phyloP scores from a whole-genome alignment of 2,113 vertebrate species.

The Xerus inauris region DNA sequence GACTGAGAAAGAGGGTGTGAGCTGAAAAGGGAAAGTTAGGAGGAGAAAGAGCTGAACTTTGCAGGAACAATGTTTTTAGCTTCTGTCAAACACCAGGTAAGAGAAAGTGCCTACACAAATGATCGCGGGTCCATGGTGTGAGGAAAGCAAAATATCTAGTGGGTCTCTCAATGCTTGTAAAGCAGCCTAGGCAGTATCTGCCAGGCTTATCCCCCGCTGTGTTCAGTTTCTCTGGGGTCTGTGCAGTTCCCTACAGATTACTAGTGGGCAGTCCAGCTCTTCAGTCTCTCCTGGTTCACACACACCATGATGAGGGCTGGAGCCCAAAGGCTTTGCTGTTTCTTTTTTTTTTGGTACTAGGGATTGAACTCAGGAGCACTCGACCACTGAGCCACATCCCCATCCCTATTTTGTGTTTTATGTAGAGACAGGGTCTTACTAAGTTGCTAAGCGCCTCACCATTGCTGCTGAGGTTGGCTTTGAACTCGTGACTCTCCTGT shows the following conservation, averaged over 20 bases:
- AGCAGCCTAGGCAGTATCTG: background rate
- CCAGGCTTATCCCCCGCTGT: background rate
- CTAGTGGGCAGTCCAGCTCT: background rate
- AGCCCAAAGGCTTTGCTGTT: background rate
- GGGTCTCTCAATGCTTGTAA: background rate
- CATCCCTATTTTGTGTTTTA: no score
- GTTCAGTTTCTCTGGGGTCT: background rate
- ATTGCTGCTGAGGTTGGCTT: no score
- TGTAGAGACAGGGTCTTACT: no score
- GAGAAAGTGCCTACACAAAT: background rate
- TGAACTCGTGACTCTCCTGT: no score
- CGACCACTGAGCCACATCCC: no score
- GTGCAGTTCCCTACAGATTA: background rate
- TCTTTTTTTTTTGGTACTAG: no score
- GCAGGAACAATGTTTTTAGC: background rate
- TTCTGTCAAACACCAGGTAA: background rate
- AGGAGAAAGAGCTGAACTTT: background rate
- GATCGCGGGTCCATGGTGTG: accelerated
- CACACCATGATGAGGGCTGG: background rate
- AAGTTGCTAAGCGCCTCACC: no score
- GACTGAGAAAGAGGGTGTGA: background rate
- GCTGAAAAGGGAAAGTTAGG: background rate
- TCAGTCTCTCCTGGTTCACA: background rate
- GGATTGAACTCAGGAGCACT: no score
- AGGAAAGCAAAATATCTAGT: background rate